These are phyloP conservation scores for Thamnophis elegans DNA, from an alignment of 2,797 vertebrate species.

Conservation along the genomic window DNA sequence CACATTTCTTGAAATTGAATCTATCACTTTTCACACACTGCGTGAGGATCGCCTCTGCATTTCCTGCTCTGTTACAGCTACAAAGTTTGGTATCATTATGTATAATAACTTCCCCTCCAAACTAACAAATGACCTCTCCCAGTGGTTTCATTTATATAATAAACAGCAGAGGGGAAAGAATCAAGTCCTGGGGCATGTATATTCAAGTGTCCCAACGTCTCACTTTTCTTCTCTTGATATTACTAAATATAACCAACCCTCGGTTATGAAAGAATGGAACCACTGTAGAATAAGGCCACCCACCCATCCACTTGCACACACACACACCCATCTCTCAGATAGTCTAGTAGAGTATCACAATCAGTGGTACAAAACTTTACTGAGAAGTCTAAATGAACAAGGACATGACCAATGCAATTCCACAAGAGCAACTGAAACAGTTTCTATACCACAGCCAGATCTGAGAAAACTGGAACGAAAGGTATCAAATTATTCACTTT, in stretches of 20 bases:
- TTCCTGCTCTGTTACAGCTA: background rate
- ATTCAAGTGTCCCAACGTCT: background rate
- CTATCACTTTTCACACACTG: background rate
- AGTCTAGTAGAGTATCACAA: background rate
- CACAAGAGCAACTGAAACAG: background rate
- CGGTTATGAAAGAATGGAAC: background rate
- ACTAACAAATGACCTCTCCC: background rate
- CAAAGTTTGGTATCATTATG: background rate
- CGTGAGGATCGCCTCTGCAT: background rate
- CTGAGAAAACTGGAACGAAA: background rate
- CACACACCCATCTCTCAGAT: background rate
- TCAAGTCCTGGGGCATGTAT: background rate
- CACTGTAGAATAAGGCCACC: background rate
- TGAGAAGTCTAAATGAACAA: background rate
- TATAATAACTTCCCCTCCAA: background rate
- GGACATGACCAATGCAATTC: background rate
- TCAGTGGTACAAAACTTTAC: background rate
- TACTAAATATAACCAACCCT: background rate
- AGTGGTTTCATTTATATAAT: background rate
- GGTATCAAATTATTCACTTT: background rate
- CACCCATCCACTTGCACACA: background rate
- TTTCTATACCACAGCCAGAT: background rate
- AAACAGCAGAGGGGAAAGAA: background rate
- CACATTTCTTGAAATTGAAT: background rate
- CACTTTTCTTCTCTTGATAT: background rate